A percentile compares a stretch with the other conserved stretches of the same genome.
phyloP scores from a whole-genome alignment of 2,888 invertebrate genomes.

The Teleogryllus oceanicus region DNA sequence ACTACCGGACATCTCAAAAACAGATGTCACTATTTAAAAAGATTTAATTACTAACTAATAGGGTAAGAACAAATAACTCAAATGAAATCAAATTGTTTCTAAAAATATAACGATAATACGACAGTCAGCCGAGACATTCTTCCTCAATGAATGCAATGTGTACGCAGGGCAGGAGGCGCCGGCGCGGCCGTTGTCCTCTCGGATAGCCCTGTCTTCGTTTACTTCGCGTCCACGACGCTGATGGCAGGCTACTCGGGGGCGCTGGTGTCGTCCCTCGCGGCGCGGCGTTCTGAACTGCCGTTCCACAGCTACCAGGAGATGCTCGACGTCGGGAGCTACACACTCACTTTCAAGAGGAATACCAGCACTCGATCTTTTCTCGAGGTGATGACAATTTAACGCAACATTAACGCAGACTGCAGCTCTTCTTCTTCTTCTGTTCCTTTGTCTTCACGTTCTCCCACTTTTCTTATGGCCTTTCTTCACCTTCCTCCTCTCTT shows the following conservation, averaged over 20 bases:
- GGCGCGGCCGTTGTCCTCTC: background rate
- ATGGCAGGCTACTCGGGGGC: background rate
- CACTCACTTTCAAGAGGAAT: background rate
- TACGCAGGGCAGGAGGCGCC: background rate
- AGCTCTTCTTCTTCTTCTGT: too few species aligned
- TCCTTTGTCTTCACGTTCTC: too few species aligned
- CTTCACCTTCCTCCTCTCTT: too few species aligned
- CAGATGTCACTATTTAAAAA: too few species aligned
- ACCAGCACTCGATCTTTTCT: background rate
- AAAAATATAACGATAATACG: too few species aligned
- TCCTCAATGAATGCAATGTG: too few species aligned
- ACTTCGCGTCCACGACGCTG: background rate
- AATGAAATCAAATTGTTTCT: too few species aligned
- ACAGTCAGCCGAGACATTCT: too few species aligned
- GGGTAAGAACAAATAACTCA: too few species aligned
- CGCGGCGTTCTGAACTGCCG: background rate
- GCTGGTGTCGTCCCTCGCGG: background rate
- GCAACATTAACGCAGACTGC: background rate
- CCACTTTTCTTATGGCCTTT: too few species aligned
- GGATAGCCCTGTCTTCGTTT: background rate
- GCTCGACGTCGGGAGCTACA: background rate
- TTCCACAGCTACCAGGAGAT: background rate
- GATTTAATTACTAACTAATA: too few species aligned
- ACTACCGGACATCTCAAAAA: too few species aligned
- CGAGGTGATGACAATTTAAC: background rate